Evolutionary conservation across 53 echinoderm and acorn worm species (phyloP), one percentile per base, ranked within the genome.

Genomic region (Astropecten irregularis): DNA sequence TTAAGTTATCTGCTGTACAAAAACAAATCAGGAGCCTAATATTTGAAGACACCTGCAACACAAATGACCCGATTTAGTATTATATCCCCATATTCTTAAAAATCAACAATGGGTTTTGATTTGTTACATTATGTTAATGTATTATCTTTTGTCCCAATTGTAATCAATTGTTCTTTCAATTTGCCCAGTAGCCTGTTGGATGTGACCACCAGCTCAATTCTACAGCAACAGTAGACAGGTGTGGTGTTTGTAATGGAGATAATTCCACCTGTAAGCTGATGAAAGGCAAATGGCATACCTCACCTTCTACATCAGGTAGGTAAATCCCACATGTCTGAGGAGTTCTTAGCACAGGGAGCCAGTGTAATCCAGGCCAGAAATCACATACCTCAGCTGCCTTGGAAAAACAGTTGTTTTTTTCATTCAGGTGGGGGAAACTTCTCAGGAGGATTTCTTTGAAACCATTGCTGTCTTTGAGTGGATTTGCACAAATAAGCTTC

Each of bases 181-280:
- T n/a, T n/a, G n/a, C n/a, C n/a, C 34, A 15, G 11, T 73, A 95
- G 95, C 87, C 89, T 53, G 91, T 95, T 42, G 95, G 95, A 9
- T 95, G 95, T 57, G 91, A 95, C 74, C 84, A 95, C 68, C 86
- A 95, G 87, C 86, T 95, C 69, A 91, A 95, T 47, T 92, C 95
- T 16, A 89, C 95, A 2, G 83, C 92, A n/a, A 59, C 48, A 6
- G 39, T 86, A 57, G 95, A 95, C 79, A 66, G 81, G 33, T 95
- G 95, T 60, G 63, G 84, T 55, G 89, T 89, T 18, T 95, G 95
- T 67, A 92, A 87, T 73, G 95, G 95, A 49, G 92, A 89, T 40
- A 92, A 92, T 55, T 67, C 92, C 35, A 89, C 95, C 10, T 95
- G 95, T 54, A 81, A 83, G 66, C 42, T 84, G 35, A 83, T 86